Conservation (phyloP, 2,797 vertebrate genomes). For the Anguilla megastoma region DNA sequence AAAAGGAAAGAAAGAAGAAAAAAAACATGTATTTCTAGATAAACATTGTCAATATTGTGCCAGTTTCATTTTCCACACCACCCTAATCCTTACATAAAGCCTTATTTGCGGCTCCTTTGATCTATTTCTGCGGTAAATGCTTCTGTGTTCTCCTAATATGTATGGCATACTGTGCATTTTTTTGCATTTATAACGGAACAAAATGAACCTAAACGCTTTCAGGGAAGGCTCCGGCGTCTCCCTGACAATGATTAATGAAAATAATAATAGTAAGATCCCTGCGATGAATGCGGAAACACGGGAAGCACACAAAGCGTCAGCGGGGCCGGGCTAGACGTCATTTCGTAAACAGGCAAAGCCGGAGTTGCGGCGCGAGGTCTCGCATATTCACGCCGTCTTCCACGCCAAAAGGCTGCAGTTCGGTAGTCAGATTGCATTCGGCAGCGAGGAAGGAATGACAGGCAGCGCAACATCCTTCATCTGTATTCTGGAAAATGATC, state of each 20-base stretch:
- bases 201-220: slow-evolving; percentile 34
- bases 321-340: slow-evolving; percentile 10
- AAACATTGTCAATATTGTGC: slow-evolving; percentile 63
- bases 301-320: neutral
- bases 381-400: slow-evolving; percentile 45
- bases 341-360: slow-evolving; percentile 31
- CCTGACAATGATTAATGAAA: slow-evolving; percentile 54
- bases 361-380: slow-evolving; percentile 28
- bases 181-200: slow-evolving; percentile 49
- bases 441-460: slow-evolving; percentile 38
- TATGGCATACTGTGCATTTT: slow-evolving; percentile 38
- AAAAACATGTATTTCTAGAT: slow-evolving; percentile 39
- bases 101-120: slow-evolving; percentile 54
- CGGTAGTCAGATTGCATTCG: slow-evolving; percentile 48
- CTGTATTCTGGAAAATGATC: slow-evolving; percentile 42
- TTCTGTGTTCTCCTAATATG: slow-evolving; percentile 53
- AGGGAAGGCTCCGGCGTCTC: neutral
- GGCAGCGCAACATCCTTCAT: slow-evolving; percentile 45
- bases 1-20: neutral
- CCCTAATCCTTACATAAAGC: slow-evolving; percentile 61
- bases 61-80: slow-evolving; percentile 54
- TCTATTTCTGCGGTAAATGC: slow-evolving; percentile 63
- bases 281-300: neutral
- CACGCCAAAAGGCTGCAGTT: slow-evolving; percentile 27
- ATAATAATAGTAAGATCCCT: slow-evolving; percentile 25